Evolutionary conservation across 2,113 vertebrate genomes (phyloP), one percentile per base, ranked within the genome.

Genomic region (Salminus brasiliensis): DNA sequence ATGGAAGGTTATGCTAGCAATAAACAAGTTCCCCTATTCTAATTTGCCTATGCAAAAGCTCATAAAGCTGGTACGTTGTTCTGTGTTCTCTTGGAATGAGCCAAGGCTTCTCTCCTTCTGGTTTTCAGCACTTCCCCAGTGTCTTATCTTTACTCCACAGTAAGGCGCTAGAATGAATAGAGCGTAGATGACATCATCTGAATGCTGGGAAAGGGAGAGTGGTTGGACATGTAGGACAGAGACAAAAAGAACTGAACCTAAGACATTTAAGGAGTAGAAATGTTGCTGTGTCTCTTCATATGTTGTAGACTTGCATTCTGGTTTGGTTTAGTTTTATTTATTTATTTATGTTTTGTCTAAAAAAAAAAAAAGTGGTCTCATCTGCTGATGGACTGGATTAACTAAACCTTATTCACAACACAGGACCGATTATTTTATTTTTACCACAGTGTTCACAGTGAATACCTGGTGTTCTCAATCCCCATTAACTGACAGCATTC

Each of bases 1-100:
- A 49, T 81, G 16, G 6, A 13, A 63, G 55, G 65, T 41, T 25
- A 34, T 67, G 53, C 66, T 57, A 59, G 32, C 63, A 52, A n/a
- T 76, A 32, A 76, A 74, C 36, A 60, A n/a, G 60, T 62, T 79
- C 34, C 72, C 1, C 41, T 34, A 23, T 80, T 76, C 18, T 29
- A 27, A 69, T 85, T 79, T 85, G 76, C 66, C 62, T 82, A 85
- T 79, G 80, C 57, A 82, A 85, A 85, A 43, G 1, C 34, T 53
- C 30, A 18, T 13, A 9, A 25, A 55, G 49, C 25, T 30, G 8
- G 9, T 12, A 30, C 5, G 16, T 15, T 45, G 18, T 13, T 57
- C 60, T 67, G 16, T 34, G 29, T 52, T 72, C 8, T 36, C 4
- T 23, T 73, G 68, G n/a, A 76, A 53, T 1, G 1, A 66, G 4